phyloP scores from a whole-genome alignment of 2,113 vertebrate genomes.

The Lates calcarifer region DNA sequence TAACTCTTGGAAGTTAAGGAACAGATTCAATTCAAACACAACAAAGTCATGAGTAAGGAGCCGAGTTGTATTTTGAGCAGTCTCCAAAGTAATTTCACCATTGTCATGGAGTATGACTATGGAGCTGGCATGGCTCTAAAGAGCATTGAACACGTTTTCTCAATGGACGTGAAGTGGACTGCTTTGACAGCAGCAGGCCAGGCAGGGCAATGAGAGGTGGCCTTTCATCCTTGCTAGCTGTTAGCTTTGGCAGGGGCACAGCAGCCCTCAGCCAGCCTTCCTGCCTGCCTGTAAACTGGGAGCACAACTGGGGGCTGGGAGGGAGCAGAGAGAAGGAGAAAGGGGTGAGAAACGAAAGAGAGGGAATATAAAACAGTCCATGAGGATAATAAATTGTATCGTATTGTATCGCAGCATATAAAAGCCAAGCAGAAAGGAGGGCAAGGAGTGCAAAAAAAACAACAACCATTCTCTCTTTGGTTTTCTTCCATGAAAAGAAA shows the following conservation, averaged over 20 bases:
- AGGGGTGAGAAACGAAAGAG: slow-evolving; percentile 28
- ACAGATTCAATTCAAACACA: slow-evolving; percentile 10
- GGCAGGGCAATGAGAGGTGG: slow-evolving; percentile 69
- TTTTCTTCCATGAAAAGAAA: slow-evolving; percentile 28
- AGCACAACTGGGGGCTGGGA: slow-evolving; percentile 32
- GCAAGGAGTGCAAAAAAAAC: slow-evolving; percentile 25
- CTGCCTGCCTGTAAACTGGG: slow-evolving; percentile 57
- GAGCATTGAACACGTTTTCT: slow-evolving; percentile 53
- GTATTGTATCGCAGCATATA: slow-evolving; percentile 20
- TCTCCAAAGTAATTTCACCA: slow-evolving; percentile 29
- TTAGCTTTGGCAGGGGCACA: slow-evolving; percentile 76
- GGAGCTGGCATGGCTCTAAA: slow-evolving; percentile 24
- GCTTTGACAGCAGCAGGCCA: slow-evolving; percentile 58
- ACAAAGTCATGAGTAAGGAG: background rate
- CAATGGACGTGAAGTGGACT: slow-evolving; percentile 61
- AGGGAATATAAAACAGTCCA: slow-evolving; percentile 34
- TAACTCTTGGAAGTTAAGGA: background rate
- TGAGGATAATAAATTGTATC: slow-evolving; percentile 51
- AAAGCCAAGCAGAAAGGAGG: slow-evolving; percentile 17
- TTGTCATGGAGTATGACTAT: slow-evolving; percentile 8
- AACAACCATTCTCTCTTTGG: slow-evolving; percentile 8
- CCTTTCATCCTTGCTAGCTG: slow-evolving; percentile 72
- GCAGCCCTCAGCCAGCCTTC: slow-evolving; percentile 50
- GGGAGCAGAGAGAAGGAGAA: slow-evolving; percentile 7
- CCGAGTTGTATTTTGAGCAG: background rate